Evolutionary conservation across 2,888 invertebrate species (phyloP), one percentile per base, ranked within the genome.

Genomic region (Ellobium chinense): DNA sequence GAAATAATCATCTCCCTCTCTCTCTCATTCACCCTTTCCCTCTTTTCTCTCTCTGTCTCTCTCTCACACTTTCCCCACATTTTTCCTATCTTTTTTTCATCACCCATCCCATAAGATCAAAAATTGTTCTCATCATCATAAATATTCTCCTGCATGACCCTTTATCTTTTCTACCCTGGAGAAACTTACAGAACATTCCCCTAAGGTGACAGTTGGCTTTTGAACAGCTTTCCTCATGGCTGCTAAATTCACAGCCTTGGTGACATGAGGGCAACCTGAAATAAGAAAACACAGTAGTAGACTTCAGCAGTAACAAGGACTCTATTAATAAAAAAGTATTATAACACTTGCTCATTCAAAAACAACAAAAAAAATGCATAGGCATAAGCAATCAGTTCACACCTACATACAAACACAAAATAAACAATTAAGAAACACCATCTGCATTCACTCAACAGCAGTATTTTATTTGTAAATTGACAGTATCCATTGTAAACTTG

Each of bases 181-280:
- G 3, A 27, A 31, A 88, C 90, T 86, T 86, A 91, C 91, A 34
- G 85, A 81, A 84, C 91, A 91, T 85, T 90, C 89, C 78, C 90
- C 91, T 81, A 88, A 84, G 1, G 81, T 82, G 27, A 86, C 85
- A 3, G 82, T 78, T 29, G 87, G 87, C 74, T 89, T 90, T 54
- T 82, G 82, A 46, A 92, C 62, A 5, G 86, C 86, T 77, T 91
- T 92, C 78, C 89, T 88, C 88, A 91, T 87, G 21, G 88, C 83
- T 75, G 87, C 88, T 62, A 90, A 84, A 83, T 91, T 91, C 21
- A 91, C 87, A 29, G 91, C 89, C 83, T 91, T 91, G 77, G 85
- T 87, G 29, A 91, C 87, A 83, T 92, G 92, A n/a, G 85, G 80
- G 85, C 92, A 92, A 24, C 86, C 86, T 83, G 63, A 73, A 60